Evolutionary conservation across 2,797 vertebrate genomes (phyloP), one percentile per base, ranked within the genome.

Genomic region (Dallia pectoralis): DNA sequence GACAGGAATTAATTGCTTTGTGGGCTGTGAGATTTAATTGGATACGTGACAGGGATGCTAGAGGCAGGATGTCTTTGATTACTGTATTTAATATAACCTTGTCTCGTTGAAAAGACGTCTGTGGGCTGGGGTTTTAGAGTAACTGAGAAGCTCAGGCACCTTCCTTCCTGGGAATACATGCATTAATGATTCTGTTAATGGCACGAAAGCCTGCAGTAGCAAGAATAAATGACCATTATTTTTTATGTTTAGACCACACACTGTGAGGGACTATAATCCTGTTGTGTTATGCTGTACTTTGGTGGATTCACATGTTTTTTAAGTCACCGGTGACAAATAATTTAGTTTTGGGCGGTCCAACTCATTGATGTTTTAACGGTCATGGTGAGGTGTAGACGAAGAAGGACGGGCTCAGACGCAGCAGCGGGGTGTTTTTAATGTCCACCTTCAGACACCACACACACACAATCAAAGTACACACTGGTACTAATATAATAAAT

Each of bases 1-100:
- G 90, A 89, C 88, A 85, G 84, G 83, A 88, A 91, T 90, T 88
- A 92, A 92, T 92, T 92, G 91, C 87, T 90, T 88, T 87, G 87
- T 83, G 87, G 86, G 67, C 89, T 86, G 87, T 82, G 79, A 87
- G 89, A 92, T 90, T 90, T 86, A 91, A 90, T 92, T 88, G 87
- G 85, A 78, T 88, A 89, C 85, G 90, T 93, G 91, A 91, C 77
- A 25, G 49, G 89, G 77, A 76, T 92, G 80, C 87, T 73, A 84
- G 86, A 84, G 69, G 36, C 66, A 75, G 77, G 80, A 78, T 70
- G 0, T 76, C 87, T 89, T 87, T 90, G 86, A 91, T 87, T 85
- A 84, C 81, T 0, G 69, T 77, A 74, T 82, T 79, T 87, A 88
- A 83, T 71, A 48, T 82, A 85, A 71, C 76, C 62, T 76, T 87